Evolutionary conservation across 2,888 invertebrate species (phyloP).

Genomic region (Eupithecia dodoneata): DNA sequence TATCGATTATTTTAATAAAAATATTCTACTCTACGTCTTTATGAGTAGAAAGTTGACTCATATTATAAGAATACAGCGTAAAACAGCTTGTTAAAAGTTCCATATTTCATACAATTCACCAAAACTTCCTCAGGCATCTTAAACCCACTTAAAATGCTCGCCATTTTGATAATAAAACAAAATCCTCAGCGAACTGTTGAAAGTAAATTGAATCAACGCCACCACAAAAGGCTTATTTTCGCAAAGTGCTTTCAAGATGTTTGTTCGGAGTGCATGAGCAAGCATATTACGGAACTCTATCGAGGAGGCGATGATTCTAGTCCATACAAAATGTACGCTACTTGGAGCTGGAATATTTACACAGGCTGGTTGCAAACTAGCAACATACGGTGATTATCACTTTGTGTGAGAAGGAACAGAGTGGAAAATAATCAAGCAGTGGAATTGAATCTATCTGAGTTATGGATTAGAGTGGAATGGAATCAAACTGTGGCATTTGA

Average conservation of each 20-base stretch:
- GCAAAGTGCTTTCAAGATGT: slow-evolving; percentile 36
- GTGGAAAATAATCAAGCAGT: background rate
- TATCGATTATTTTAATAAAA: background rate
- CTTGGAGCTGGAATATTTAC: slow-evolving; percentile 40
- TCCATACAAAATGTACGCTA: slow-evolving; percentile 42
- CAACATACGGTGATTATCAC: background rate
- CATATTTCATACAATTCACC: slow-evolving; percentile 11
- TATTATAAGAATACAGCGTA: background rate
- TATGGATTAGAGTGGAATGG: no score
- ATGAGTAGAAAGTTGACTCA: background rate
- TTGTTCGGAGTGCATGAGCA: slow-evolving; percentile 33
- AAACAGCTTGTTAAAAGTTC: background rate
- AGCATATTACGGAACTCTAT: slow-evolving; percentile 36
- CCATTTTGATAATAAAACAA: slow-evolving; percentile 15
- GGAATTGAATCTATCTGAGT: no score
- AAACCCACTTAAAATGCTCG: slow-evolving; percentile 8
- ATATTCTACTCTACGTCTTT: background rate
- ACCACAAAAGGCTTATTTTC: slow-evolving; percentile 32
- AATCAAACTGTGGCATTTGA: no score
- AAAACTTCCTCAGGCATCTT: slow-evolving; percentile 4
- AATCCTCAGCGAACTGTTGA: slow-evolving; percentile 19
- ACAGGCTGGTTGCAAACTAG: slow-evolving; percentile 17
- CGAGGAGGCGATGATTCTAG: slow-evolving; percentile 41
- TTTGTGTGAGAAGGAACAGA: background rate
- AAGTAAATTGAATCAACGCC: slow-evolving; percentile 31